Percentiles rank a stretch among this genome's conserved stretches.
Conservation (phyloP, 2,888 invertebrate genomes). For the Diplazon laetatorius region DNA sequence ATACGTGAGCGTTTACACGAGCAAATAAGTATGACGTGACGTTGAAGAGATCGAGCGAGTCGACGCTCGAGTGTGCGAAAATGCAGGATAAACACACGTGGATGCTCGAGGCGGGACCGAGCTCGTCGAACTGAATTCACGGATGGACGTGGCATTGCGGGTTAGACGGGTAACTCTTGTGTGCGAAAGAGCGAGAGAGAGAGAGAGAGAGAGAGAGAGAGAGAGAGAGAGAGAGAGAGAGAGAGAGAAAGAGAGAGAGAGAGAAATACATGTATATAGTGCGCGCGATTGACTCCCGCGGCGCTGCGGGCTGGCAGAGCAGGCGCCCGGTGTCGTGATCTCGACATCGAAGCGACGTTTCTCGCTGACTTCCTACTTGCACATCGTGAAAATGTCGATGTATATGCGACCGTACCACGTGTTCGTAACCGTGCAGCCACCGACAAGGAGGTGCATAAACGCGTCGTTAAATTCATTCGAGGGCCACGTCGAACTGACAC, state of each 20-base stretch:
- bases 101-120: constrained; percentile 73
- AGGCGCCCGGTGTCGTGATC: constrained; percentile 39
- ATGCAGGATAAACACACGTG: constrained; percentile 36
- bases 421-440: neutral
- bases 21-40: neutral
- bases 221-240: constrained; percentile 5
- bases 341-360: constrained; percentile 32
- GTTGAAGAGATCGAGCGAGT: constrained; percentile 1
- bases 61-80: constrained; percentile 32
- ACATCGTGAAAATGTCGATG: neutral
- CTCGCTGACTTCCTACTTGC: constrained; percentile 20
- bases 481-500: constrained; percentile 1
- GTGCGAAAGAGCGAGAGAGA: constrained; percentile 6
- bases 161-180: neutral
- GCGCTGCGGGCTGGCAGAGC: constrained; percentile 46
- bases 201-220: neutral
- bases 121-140: constrained; percentile 76
- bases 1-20: neutral
- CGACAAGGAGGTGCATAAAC: constrained; percentile 9
- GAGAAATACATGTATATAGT: neutral
- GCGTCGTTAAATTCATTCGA: constrained; percentile 29
- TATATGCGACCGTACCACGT: neutral
- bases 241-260: neutral
- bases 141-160: constrained; percentile 25
- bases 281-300: constrained; percentile 22